Evolutionary conservation across 1,140 invertebrate genomes (phyloP), one percentile per base, ranked within the genome.

Genomic region (Lamellibrachia luymesi): DNA sequence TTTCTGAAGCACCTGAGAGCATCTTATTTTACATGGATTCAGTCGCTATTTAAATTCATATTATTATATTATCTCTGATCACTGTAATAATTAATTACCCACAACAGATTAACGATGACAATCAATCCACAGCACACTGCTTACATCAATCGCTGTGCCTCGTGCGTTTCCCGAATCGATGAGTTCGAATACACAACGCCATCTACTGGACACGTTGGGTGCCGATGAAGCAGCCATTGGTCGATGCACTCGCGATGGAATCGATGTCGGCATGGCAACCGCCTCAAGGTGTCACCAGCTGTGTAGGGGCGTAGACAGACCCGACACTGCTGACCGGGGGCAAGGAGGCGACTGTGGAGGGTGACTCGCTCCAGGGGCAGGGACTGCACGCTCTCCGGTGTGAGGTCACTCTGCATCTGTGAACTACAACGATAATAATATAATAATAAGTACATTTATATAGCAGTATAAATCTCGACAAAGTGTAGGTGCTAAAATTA

Each of bases 231-330:
- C 0, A 96, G 94, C 96, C 96, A 96, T 92, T 93, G 94, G 90
- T 96, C 96, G 93, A 96, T 95, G 94, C 96, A 96, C 52, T 96
- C 96, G 92, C 94, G 94, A 93, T 96, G 96, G 94, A 96, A 96
- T 95, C 95, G 96, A 92, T 96, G 96, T 94, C 95, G 94, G 93
- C 96, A 96, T n/a, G 96, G 96, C 80, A 96, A 93, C 93, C 94
- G 95, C 52, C 96, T 93, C n/a, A 96, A 94, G 90, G 94, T 94
- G 91, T 96, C 95, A 25, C 95, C 95, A 38, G 94, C 64, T 64
- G 95, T 93, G 93, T 95, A 96, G 27, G 93, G 94, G 51, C 95
- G 93, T 1, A 96, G 94, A 94, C 96, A 96, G 10, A 96, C 94
- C 38, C 95, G 93, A 94, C 96, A 96, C 94, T 96, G 96, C 5